phyloP scores from a whole-genome alignment of 2,113 vertebrate species.

The Planiliza haematocheilus region DNA sequence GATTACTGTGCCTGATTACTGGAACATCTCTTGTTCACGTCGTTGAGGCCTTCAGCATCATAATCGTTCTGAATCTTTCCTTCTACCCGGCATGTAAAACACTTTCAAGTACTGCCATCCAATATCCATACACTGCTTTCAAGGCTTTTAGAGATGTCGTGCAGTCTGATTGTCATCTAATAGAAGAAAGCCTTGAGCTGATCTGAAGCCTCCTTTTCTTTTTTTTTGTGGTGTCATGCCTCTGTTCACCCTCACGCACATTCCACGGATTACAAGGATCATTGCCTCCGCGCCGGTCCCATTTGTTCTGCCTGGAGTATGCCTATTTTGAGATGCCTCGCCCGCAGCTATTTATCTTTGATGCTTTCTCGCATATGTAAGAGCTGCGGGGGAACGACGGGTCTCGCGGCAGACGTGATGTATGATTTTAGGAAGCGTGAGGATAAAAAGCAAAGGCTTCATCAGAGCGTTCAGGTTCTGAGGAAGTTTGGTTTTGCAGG shows the following conservation, averaged over 20 bases:
- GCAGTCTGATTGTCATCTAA: slow-evolving; percentile 26
- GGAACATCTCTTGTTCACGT: slow-evolving; percentile 5
- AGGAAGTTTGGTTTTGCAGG: background rate
- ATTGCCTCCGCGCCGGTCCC: slow-evolving; percentile 68
- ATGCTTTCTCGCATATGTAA: slow-evolving; percentile 23
- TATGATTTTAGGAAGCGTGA: background rate
- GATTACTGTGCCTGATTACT: slow-evolving; percentile 30
- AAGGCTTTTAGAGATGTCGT: background rate
- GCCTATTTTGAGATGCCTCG: slow-evolving; percentile 18
- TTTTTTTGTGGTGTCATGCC: slow-evolving; percentile 10
- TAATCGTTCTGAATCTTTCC: slow-evolving; percentile 4
- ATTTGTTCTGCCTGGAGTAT: slow-evolving; percentile 72
- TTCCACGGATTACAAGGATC: slow-evolving; percentile 67
- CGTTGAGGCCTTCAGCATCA: background rate
- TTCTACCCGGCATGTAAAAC: slow-evolving; percentile 15
- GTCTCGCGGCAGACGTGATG: slow-evolving; percentile 2
- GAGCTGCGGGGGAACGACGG: slow-evolving; percentile 2
- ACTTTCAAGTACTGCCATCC: background rate
- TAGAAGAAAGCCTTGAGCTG: slow-evolving; percentile 14
- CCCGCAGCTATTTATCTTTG: slow-evolving; percentile 17
- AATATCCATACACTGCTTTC: background rate
- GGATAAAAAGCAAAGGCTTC: background rate
- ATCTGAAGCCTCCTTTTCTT: slow-evolving; percentile 31
- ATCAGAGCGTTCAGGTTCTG: background rate
- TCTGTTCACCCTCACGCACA: slow-evolving; percentile 43